Evolutionary conservation across 2,797 vertebrate genomes (phyloP).

Genomic region (Lithobates sylvaticus): DNA sequence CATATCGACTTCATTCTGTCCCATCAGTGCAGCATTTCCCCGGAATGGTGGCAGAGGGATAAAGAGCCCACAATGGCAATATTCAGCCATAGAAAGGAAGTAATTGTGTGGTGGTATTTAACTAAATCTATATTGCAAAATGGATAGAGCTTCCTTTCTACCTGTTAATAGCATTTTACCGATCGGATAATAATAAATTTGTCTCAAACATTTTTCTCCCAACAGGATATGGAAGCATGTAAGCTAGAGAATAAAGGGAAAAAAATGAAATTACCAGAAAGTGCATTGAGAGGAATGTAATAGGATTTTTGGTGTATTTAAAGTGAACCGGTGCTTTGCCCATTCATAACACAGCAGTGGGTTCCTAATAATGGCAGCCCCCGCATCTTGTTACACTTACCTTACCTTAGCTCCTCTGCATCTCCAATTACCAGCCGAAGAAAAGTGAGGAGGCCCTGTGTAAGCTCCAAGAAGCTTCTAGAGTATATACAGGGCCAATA

Average conservation of each 20-base stretch:
- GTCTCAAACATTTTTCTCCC: constrained; percentile 2
- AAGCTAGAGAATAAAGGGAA: neutral
- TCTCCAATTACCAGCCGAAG: too few species aligned
- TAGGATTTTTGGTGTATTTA: neutral
- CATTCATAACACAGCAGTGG: too few species aligned
- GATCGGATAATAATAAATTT: constrained; percentile 16
- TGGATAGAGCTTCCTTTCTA: neutral
- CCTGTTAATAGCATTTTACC: constrained; percentile 6
- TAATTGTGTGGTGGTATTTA: neutral
- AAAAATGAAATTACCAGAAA: neutral
- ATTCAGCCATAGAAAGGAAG: neutral
- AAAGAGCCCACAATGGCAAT: neutral
- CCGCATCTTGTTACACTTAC: too few species aligned
- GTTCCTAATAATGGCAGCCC: too few species aligned
- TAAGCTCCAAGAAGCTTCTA: too few species aligned
- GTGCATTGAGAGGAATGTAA: neutral
- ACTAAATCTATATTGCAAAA: neutral
- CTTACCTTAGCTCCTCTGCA: too few species aligned
- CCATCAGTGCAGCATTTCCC: too few species aligned
- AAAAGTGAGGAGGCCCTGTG: too few species aligned
- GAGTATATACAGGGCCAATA: too few species aligned
- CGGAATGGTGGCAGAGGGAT: too few species aligned
- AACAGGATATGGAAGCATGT: neutral
- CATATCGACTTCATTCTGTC: too few species aligned
- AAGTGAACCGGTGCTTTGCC: too few species aligned